A percentile compares a stretch with the other conserved stretches of the same genome.
These are phyloP conservation scores for Tamias sibiricus DNA, from an alignment of 2,113 vertebrate species.

Conservation along the genomic window DNA sequence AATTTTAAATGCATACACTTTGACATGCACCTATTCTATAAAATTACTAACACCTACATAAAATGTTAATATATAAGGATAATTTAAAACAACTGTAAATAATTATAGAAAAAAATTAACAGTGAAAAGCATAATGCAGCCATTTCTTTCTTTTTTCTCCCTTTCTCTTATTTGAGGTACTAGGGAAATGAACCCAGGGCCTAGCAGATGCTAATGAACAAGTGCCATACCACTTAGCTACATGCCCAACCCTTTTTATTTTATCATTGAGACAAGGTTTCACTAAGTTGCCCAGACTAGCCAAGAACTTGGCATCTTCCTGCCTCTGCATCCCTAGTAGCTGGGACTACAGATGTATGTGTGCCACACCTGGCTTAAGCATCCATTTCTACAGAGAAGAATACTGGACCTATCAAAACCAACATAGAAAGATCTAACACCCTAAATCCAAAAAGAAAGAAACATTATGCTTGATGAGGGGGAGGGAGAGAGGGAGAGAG, in stretches of 20 bases:
- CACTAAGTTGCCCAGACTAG: too few relatives aligned
- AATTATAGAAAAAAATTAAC: neutral
- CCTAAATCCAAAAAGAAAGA: constrained; percentile 2
- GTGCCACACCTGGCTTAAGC: neutral
- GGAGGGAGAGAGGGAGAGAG: too few relatives aligned
- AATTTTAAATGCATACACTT: neutral
- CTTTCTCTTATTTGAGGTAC: too few relatives aligned
- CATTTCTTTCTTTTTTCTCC: too few relatives aligned
- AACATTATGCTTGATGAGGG: constrained; percentile 21
- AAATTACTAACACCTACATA: neutral
- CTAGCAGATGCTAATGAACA: too few relatives aligned
- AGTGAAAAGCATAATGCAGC: neutral
- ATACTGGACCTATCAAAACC: neutral
- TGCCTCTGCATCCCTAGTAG: too few relatives aligned
- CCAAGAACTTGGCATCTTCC: too few relatives aligned
- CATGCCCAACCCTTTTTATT: too few relatives aligned
- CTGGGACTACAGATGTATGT: too few relatives aligned
- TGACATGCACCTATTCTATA: neutral
- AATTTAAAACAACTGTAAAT: neutral
- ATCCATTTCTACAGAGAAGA: neutral
- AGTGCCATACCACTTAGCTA: too few relatives aligned
- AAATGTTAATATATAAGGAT: neutral
- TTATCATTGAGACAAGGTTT: too few relatives aligned
- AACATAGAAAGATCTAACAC: constrained; percentile 9
- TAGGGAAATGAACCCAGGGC: too few relatives aligned